These are phyloP conservation scores for Noctuana brunneofusca DNA, from an alignment of 2,888 invertebrate species.

Conservation along the genomic window DNA sequence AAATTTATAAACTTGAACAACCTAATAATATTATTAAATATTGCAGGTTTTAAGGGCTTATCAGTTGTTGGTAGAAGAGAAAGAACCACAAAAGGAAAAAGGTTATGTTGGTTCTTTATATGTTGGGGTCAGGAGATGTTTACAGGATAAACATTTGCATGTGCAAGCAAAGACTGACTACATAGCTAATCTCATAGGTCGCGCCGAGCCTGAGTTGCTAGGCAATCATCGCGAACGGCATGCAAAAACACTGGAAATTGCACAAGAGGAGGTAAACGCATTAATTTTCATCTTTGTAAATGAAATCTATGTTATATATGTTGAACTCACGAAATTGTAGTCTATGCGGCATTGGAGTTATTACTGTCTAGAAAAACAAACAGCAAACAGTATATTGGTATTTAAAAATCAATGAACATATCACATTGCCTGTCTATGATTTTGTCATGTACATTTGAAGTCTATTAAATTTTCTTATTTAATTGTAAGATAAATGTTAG, in stretches of 20 bases:
- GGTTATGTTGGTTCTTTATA: slow-evolving; percentile 94
- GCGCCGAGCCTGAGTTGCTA: slow-evolving; percentile 95
- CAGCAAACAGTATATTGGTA: too few species aligned
- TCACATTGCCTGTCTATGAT: not conserved
- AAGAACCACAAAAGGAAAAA: slow-evolving; percentile 92
- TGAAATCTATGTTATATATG: too few species aligned
- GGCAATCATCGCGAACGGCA: slow-evolving; percentile 95
- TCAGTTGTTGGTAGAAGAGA: slow-evolving; percentile 92
- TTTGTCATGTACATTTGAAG: not conserved
- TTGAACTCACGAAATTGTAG: too few species aligned
- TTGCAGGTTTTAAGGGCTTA: slow-evolving; percentile 88
- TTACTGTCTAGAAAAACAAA: too few species aligned
- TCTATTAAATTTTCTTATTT: too few species aligned
- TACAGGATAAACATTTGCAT: slow-evolving; percentile 93
- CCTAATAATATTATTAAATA: not conserved
- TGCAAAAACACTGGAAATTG: slow-evolving; percentile 97
- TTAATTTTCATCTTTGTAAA: too few species aligned
- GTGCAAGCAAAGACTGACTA: slow-evolving; percentile 94
- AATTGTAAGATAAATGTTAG: too few species aligned
- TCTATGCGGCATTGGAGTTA: too few species aligned
- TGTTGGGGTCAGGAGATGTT: slow-evolving; percentile 92
- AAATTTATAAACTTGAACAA: too few species aligned
- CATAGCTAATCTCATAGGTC: slow-evolving; percentile 92
- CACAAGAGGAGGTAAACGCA: slow-evolving; percentile 90
- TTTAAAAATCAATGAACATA: too few species aligned